phyloP scores from a whole-genome alignment of 2,113 vertebrate genomes.

The Struthidea cinerea region DNA sequence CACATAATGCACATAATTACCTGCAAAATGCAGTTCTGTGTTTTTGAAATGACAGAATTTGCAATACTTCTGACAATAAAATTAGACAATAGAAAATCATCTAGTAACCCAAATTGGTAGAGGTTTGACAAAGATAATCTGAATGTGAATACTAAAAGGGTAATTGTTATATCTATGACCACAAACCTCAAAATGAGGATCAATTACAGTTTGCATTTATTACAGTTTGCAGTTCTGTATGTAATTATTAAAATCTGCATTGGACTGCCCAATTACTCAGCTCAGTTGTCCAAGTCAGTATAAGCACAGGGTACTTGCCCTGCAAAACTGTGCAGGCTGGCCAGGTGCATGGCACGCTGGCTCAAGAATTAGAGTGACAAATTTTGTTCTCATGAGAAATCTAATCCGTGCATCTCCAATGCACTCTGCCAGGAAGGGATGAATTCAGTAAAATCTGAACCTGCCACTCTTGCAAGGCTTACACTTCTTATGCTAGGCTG shows the following conservation, averaged over 20 bases:
- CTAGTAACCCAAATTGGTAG: neutral
- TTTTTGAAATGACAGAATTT: neutral
- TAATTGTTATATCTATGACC: neutral
- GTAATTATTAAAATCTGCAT: neutral
- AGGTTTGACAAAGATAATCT: neutral
- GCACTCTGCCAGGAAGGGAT: neutral
- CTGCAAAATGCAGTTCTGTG: neutral
- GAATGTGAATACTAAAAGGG: neutral
- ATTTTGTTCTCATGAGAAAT: neutral
- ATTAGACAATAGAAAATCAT: neutral
- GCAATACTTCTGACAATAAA: neutral
- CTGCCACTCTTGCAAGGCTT: neutral
- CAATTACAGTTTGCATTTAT: neutral
- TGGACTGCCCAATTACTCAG: neutral
- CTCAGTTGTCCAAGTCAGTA: neutral
- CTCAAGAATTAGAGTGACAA: neutral
- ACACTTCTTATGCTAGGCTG: neutral
- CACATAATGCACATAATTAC: neutral
- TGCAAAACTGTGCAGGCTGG: neutral
- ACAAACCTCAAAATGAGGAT: neutral
- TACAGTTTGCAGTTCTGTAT: neutral
- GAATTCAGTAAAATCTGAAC: neutral
- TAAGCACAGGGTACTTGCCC: neutral
- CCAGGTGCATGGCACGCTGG: neutral
- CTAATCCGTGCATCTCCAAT: neutral